Evolutionary conservation across 2,888 invertebrate genomes (phyloP).

Genomic region (Dasypolia templi): DNA sequence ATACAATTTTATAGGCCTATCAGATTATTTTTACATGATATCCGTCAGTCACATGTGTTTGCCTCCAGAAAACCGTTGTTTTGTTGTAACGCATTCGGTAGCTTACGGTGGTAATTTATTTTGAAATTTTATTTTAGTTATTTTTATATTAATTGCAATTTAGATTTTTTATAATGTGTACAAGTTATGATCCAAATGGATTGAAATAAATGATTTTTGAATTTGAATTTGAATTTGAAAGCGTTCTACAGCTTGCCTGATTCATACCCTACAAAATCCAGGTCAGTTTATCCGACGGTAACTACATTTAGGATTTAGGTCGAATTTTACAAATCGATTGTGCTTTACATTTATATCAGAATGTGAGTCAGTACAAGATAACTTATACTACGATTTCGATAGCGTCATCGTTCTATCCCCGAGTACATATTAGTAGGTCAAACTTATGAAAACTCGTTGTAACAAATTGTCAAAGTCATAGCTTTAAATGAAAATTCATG

Average conservation of each 20-base stretch:
- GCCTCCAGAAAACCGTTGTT: background rate
- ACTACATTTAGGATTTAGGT: background rate
- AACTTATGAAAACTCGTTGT: background rate
- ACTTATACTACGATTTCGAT: background rate
- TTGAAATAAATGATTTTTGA: too few species aligned
- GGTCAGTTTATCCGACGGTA: constrained; percentile 16
- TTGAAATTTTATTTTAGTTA: too few species aligned
- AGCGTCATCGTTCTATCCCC: background rate
- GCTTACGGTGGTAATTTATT: too few species aligned
- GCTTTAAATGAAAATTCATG: background rate
- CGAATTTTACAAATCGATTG: constrained; percentile 9
- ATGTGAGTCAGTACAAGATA: background rate
- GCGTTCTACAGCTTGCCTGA: constrained; percentile 2
- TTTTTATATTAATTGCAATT: too few species aligned
- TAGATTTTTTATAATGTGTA: too few species aligned
- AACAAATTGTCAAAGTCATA: background rate
- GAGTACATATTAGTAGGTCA: background rate
- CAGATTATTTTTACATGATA: background rate
- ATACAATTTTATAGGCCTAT: background rate
- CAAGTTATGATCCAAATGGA: too few species aligned
- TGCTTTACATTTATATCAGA: constrained; percentile 5
- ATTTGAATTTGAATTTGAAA: too few species aligned
- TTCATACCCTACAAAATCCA: constrained; percentile 12
- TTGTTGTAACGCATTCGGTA: too few species aligned
- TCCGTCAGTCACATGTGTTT: background rate